Conservation (phyloP, 37 sponge, comb jelly and placozoan genomes). For the Axinella damicornis region DNA sequence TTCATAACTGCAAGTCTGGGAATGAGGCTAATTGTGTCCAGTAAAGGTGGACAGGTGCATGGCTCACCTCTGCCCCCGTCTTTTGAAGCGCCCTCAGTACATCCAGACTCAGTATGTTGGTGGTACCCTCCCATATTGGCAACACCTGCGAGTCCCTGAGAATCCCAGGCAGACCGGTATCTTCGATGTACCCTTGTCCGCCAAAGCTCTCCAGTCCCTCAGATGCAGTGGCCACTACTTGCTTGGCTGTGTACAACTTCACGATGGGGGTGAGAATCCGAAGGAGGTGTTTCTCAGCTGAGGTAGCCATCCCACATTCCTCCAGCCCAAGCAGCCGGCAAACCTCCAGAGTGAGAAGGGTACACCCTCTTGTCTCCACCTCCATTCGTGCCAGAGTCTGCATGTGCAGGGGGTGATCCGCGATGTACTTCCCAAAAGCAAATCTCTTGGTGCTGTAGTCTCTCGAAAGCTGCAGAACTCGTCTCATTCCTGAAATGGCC, state of each 20-base stretch:
- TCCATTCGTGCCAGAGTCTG: constrained; percentile 88
- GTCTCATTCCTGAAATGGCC: constrained; percentile 78
- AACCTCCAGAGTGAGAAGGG: constrained; percentile 62
- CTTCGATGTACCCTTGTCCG: constrained; percentile 97
- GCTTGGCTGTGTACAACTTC: constrained; percentile 95
- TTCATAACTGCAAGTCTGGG: too few relatives aligned
- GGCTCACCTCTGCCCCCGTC: constrained; percentile 47
- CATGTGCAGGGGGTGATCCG: constrained; percentile 82
- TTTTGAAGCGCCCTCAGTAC: constrained; percentile 75
- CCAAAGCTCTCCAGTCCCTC: constrained; percentile 97
- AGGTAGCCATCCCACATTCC: constrained; percentile 56
- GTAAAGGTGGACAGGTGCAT: too few relatives aligned
- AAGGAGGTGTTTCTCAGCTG: constrained; percentile 46
- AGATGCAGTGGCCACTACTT: constrained; percentile 78
- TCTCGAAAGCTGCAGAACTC: constrained; percentile 80
- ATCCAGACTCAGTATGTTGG: constrained; percentile 91
- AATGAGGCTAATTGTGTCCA: too few relatives aligned
- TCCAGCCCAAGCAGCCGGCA: constrained; percentile 68
- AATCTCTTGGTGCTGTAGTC: constrained; percentile 76
- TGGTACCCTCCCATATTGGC: constrained; percentile 98
- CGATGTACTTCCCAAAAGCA: constrained; percentile 80
- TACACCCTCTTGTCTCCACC: constrained; percentile 68
- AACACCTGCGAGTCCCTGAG: constrained; percentile 94
- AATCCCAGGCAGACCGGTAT: constrained; percentile 90
- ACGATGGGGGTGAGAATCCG: constrained; percentile 82